phyloP scores from a whole-genome alignment of 2,888 invertebrate genomes.

The Heterodera filipjevi region DNA sequence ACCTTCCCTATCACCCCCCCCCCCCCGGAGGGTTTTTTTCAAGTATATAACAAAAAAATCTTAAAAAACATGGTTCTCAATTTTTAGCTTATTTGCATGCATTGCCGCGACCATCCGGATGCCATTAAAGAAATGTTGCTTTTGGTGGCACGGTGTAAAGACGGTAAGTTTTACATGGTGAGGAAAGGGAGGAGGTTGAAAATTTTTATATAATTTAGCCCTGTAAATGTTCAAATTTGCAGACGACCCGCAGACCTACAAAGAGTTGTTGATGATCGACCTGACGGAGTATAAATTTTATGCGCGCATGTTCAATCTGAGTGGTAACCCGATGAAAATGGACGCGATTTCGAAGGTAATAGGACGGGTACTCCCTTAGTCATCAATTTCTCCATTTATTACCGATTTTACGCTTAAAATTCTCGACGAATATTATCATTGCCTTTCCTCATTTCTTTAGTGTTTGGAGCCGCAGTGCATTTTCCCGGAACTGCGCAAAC shows the following conservation, averaged over 20 bases:
- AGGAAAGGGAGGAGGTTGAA: background rate
- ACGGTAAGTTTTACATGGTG: background rate
- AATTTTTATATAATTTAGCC: background rate
- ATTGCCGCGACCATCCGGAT: background rate
- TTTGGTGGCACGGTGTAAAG: background rate
- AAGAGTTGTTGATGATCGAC: background rate
- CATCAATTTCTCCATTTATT: too few species aligned
- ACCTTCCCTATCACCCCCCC: too few species aligned
- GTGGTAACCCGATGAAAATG: background rate
- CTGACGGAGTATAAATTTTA: constrained; percentile 5
- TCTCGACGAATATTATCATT: background rate
- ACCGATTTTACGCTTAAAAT: background rate
- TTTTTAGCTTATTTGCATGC: background rate
- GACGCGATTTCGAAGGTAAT: constrained; percentile 11
- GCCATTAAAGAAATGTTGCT: background rate
- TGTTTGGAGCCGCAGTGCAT: constrained; percentile 27
- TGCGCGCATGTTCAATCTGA: background rate
- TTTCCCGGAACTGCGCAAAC: constrained; percentile 18
- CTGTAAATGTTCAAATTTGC: background rate
- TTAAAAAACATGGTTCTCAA: background rate
- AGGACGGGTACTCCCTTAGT: too few species aligned
- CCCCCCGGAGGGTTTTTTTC: too few species aligned
- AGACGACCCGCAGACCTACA: constrained; percentile 13
- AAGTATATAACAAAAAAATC: background rate
- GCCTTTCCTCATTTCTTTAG: background rate